Evolutionary conservation across 2,888 invertebrate genomes (phyloP).

Genomic region (Cosmia trapezina): DNA sequence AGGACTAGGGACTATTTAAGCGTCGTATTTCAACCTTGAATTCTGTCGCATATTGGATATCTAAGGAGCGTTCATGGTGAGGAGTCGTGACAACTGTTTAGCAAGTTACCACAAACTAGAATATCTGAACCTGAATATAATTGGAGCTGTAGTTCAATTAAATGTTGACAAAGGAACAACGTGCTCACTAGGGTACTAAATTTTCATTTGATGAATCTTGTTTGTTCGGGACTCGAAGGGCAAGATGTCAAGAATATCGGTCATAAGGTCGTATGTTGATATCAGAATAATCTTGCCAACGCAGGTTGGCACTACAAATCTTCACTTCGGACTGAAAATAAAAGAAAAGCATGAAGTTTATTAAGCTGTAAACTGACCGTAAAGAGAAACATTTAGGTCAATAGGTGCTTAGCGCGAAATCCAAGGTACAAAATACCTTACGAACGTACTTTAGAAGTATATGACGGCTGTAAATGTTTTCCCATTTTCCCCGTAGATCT

Average conservation of each 20-base stretch:
- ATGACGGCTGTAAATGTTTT: slow-evolving; percentile 21
- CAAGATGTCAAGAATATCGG: slow-evolving; percentile 36
- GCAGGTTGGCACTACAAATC: slow-evolving; percentile 19
- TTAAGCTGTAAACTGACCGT: slow-evolving; percentile 48
- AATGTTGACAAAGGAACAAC: slow-evolving; percentile 66
- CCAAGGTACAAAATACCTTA: slow-evolving; percentile 36
- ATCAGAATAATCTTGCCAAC: slow-evolving; percentile 15
- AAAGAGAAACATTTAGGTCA: slow-evolving; percentile 51
- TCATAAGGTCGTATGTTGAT: slow-evolving; percentile 39
- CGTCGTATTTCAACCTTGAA: slow-evolving; percentile 18
- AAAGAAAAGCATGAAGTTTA: slow-evolving; percentile 44
- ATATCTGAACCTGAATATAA: slow-evolving; percentile 55
- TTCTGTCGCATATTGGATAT: slow-evolving; percentile 25
- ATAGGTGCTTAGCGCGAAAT: slow-evolving; percentile 40
- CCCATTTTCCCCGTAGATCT: slow-evolving; percentile 6
- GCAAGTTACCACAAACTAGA: slow-evolving; percentile 59
- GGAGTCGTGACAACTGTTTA: slow-evolving; percentile 54
- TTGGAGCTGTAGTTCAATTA: slow-evolving; percentile 66
- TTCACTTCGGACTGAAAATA: slow-evolving; percentile 26
- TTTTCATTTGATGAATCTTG: slow-evolving; percentile 59
- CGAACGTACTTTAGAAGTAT: slow-evolving; percentile 8
- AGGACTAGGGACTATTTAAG: slow-evolving; percentile 14
- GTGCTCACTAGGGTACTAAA: slow-evolving; percentile 49
- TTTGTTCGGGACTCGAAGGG: slow-evolving; percentile 39
- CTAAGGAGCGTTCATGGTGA: slow-evolving; percentile 7